Evolutionary conservation across 2,888 invertebrate species (phyloP), one percentile per base, ranked within the genome.

Genomic region (Metellina segmentata): DNA sequence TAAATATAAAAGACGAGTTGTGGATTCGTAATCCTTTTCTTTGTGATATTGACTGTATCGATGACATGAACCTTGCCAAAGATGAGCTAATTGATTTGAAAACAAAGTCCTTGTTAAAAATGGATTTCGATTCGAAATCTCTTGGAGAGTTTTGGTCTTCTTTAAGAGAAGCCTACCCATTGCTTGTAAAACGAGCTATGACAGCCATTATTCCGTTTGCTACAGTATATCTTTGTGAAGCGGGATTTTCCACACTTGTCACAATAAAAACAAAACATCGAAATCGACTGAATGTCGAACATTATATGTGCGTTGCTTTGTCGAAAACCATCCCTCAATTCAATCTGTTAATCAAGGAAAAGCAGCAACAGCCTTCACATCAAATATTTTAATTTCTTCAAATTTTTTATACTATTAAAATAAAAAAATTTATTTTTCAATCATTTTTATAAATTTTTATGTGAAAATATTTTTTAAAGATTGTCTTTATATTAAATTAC

Each of bases 1-100:
- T 85, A 85, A 85, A 85, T 85, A 77, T 85, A 85, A 85, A 85
- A 85, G 77, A 85, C 77, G 77, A 85, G 85, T 85, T 85, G 85
- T 85, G 77, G 78, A 85, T 85, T 85, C 85, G 77, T 85, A 85
- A 85, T 85, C 77, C 85, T 85, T 85, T 85, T 85, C 77, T 77
- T 85, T 85, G 85, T 85, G 77, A 85, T 85, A 85, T 85, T 85
- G 78, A 77, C 69, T 78, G 77, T 70, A 85, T 85, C 85, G 85
- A 85, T 85, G 77, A 85, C 70, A 85, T 85, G 85, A 85, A 85
- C 85, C 69, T 77, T 85, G 85, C 85, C 77, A 85, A 85, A 85
- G 85, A 85, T 85, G 85, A 77, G 77, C 85, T 85, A 77, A 85
- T 85, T 77, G 85, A 85, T 85, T 70, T 85, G 75, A 85, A 77